phyloP scores from a whole-genome alignment of 2,888 invertebrate genomes.

The Perizoma flavofasciatum region DNA sequence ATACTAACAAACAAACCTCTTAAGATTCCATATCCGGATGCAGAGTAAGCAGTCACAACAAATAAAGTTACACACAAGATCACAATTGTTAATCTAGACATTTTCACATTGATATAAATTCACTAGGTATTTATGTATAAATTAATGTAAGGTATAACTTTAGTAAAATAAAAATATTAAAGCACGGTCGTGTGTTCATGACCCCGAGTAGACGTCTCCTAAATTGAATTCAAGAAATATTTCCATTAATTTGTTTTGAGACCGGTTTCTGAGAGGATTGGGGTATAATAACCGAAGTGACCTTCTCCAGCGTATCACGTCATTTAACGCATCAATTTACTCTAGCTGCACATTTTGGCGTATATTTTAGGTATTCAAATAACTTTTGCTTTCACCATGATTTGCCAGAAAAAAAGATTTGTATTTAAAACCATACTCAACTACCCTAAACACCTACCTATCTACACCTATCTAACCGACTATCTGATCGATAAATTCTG shows the following conservation, averaged over 20 bases:
- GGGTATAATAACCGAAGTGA: constrained; percentile 23
- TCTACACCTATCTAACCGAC: no score
- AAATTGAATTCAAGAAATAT: constrained; percentile 14
- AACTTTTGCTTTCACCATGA: background rate
- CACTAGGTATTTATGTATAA: no score
- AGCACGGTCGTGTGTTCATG: constrained; percentile 17
- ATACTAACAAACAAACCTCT: constrained; percentile 41
- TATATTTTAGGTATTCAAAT: background rate
- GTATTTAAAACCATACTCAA: background rate
- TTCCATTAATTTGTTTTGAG: constrained; percentile 21
- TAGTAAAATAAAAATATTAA: background rate
- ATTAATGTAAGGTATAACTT: background rate
- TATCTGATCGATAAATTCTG: no score
- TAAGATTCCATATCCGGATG: constrained; percentile 29
- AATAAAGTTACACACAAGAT: constrained; percentile 33
- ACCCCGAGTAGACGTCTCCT: constrained; percentile 16
- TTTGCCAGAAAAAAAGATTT: background rate
- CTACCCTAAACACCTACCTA: no score
- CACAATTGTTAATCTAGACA: constrained; percentile 34
- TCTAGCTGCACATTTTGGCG: background rate
- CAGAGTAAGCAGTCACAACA: constrained; percentile 35
- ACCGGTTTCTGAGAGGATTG: constrained; percentile 34
- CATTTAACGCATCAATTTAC: constrained; percentile 7
- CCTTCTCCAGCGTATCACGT: constrained; percentile 32
- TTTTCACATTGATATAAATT: constrained; percentile 20